Percentiles rank a stretch among this genome's conserved stretches.
These are phyloP conservation scores for Tethya wilhelma DNA, from an alignment of 37 sponge, comb jelly and placozoan species.

Conservation along the genomic window DNA sequence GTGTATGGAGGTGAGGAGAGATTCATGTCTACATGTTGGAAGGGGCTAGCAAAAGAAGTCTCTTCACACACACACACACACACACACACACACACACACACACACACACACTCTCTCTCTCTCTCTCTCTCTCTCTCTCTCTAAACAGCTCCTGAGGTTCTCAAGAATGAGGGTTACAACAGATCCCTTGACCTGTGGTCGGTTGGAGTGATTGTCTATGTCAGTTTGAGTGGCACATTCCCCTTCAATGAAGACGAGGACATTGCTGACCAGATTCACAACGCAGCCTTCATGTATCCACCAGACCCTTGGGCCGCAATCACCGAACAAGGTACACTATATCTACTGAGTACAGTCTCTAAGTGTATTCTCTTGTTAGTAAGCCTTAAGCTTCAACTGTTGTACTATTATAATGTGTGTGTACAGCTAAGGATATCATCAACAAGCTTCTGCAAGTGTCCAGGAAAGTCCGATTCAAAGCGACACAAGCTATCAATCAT, in stretches of 20 bases:
- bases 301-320: slow-evolving; percentile 94
- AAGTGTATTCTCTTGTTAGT: too few relatives aligned
- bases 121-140: background rate
- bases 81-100: background rate
- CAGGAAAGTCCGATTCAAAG: slow-evolving; percentile 72
- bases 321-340: slow-evolving; percentile 72
- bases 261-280: slow-evolving; percentile 96
- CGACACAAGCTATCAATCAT: slow-evolving; percentile 80
- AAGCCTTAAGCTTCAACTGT: too few relatives aligned
- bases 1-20: slow-evolving; percentile 90
- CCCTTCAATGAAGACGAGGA: slow-evolving; percentile 99
- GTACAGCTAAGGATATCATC: slow-evolving; percentile 89
- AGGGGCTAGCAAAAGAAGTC: background rate
- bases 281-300: slow-evolving; percentile 99
- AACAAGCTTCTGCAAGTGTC: slow-evolving; percentile 84
- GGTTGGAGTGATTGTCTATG: slow-evolving; percentile 96
- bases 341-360: background rate
- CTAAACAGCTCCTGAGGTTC: slow-evolving; percentile 93
- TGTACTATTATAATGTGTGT: background rate
- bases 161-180: slow-evolving; percentile 94
- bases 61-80: background rate
- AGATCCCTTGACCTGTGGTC: slow-evolving; percentile 96
- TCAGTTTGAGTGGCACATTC: slow-evolving; percentile 98
- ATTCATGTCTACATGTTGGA: background rate
- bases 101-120: background rate